Evolutionary conservation across 2,113 vertebrate species (phyloP).

Genomic region (Archocentrus centrarchus): DNA sequence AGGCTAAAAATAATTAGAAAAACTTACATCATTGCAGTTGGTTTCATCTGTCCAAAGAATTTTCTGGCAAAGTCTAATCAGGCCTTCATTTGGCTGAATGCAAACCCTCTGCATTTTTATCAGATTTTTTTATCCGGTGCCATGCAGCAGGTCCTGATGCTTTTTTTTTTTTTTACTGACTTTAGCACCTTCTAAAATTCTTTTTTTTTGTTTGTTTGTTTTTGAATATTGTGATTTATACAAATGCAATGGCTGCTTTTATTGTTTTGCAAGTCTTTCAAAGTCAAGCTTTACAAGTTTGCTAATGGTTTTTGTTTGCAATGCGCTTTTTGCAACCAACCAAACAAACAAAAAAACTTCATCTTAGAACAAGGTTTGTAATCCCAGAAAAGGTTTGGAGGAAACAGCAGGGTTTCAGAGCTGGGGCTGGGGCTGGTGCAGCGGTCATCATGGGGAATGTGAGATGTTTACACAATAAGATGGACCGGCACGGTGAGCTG

Average conservation of each 20-base stretch:
- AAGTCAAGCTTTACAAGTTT: not conserved
- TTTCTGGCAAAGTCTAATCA: not conserved
- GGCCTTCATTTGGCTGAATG: not conserved
- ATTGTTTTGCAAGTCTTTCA: not conserved
- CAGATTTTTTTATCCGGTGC: not conserved
- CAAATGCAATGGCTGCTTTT: not conserved
- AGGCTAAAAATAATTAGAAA: not conserved
- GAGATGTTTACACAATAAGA: not conserved
- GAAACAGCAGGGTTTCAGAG: not conserved
- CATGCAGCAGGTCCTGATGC: not conserved
- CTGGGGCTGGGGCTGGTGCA: not conserved
- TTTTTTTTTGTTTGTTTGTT: not conserved
- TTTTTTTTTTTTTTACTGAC: not conserved
- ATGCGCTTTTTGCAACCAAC: not conserved
- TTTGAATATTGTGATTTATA: not conserved
- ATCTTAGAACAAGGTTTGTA: not conserved
- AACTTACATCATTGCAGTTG: not conserved
- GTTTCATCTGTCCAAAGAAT: not conserved
- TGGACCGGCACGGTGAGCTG: not conserved
- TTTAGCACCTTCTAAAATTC: fast-evolving
- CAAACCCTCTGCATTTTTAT: not conserved
- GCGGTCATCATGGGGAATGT: not conserved
- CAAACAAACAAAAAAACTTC: too few species aligned
- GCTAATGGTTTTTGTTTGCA: not conserved
- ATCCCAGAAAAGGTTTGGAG: not conserved